Base-by-base conservation (phyloP, 1,140 invertebrate species). In the Eueides isabella region DNA sequence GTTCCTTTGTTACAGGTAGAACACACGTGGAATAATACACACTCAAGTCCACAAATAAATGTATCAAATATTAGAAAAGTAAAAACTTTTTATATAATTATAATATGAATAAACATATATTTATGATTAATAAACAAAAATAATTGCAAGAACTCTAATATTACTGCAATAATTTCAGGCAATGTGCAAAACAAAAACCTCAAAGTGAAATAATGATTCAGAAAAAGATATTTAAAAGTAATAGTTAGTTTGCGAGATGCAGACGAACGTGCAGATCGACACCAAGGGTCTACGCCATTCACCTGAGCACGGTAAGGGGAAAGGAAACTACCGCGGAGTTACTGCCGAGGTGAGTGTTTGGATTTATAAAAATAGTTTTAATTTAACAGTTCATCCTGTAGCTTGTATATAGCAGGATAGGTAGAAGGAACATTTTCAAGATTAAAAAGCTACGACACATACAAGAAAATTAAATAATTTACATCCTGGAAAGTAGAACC, bases 181-280 rank as follows among this genome's bases (percentile, higher is more conserved):
- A n/a, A n/a, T n/a, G n/a, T n/a, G n/a, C n/a, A n/a, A n/a, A 5
- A 14, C 2, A 38, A 38, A 38, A 38, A 14, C 35, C 5, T 16
- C 12, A 38, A 38, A 38, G 35, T 38, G 35, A 38, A 38, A 38
- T 38, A 38, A 38, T 38, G 35, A 16, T 5, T 16, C 14, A 38
- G 14, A 38, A 16, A 38, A 38, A 38, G 4, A 38, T 5, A 6
- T 38, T 16, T 16, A 38, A 1, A 38, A 38, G 12, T 38, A 1
- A 55, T 12, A 55, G 48, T 26, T 55, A 55, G 61, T 38, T 31
- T 23, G 16, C 85, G 92, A 79, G 48, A 95, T 95, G 95, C 95
- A 95, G 93, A 95, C 95, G 16, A 95, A 95, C 83, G 95, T 95
- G 74, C 95, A 95, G 86, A 95, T 95, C 65, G 95, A 95, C 86